phyloP scores from a whole-genome alignment of 1,140 invertebrate species.

The Scaptomyza pallida region DNA sequence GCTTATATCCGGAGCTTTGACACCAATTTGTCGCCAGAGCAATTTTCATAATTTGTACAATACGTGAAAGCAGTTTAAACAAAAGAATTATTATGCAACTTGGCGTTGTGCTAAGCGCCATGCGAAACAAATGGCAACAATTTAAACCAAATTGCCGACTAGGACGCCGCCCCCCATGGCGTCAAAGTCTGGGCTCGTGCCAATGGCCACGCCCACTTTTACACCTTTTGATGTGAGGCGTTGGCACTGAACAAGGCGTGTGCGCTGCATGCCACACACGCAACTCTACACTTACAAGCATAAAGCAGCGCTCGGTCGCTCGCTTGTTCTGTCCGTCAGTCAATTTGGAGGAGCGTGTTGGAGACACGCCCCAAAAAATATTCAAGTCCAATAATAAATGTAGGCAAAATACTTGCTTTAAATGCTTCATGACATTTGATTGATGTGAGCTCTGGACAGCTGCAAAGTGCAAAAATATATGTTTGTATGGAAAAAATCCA shows the following conservation, averaged over 20 bases:
- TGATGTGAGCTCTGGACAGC: slow-evolving; percentile 68
- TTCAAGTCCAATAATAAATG: slow-evolving; percentile 34
- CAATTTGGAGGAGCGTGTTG: slow-evolving; percentile 2
- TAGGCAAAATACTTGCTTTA: slow-evolving; percentile 53
- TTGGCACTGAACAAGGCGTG: slow-evolving; percentile 56
- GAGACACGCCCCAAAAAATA: slow-evolving; percentile 60
- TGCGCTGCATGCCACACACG: slow-evolving; percentile 51
- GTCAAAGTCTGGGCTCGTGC: slow-evolving; percentile 51
- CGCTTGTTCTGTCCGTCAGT: neutral
- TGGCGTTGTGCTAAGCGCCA: slow-evolving; percentile 53
- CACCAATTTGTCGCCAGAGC: slow-evolving; percentile 33
- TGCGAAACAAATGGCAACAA: slow-evolving; percentile 75
- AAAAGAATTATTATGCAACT: slow-evolving; percentile 68
- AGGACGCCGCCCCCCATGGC: slow-evolving; percentile 52
- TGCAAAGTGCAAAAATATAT: slow-evolving; percentile 60
- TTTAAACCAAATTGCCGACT: slow-evolving; percentile 74
- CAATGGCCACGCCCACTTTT: slow-evolving; percentile 63
- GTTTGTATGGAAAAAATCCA: neutral
- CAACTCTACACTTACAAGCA: slow-evolving; percentile 71
- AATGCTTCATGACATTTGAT: slow-evolving; percentile 72
- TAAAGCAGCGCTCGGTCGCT: neutral
- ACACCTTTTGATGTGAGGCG: slow-evolving; percentile 63
- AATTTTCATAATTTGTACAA: slow-evolving; percentile 75
- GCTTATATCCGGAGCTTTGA: slow-evolving; percentile 7
- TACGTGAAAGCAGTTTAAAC: slow-evolving; percentile 58